Evolutionary conservation across 2,113 vertebrate species (phyloP), one percentile per base, ranked within the genome.

Genomic region (Equus przewalskii): DNA sequence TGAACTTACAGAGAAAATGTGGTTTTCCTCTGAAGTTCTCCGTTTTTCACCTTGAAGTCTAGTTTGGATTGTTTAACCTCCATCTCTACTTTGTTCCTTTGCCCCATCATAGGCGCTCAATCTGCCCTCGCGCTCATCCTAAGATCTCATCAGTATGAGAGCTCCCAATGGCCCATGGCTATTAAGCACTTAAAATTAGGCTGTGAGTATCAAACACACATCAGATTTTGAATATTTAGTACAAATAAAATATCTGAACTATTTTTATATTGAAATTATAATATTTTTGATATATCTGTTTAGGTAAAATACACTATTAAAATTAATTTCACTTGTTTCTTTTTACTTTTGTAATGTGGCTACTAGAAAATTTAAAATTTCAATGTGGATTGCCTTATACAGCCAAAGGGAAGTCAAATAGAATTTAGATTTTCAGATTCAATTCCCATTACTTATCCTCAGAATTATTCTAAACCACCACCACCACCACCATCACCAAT

Each of bases 351-450:
- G 44, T 33, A 36, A 18, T 85, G 13, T 13, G 1, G 15, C 33
- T 82, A 36, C 16, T 28, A 82, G 33, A 73, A 82, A 90, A 89
- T n/a, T 89, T 79, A 18, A 46, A 86, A 83, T 33, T 46, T 91
- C 30, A 24, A 69, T 33, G 21, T 65, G 91, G 83, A 13, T 70
- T 49, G 21, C 10, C 64, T 58, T 51, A 24, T 33, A 75, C 28
- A 70, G 41, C 41, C 30, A 5, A 54, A 10, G 10, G 46, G 14
- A 60, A 33, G 46, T 78, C 36, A 75, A 78, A 82, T 19, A 30
- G 80, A 81, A 85, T 95, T 69, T 76, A 91, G 22, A 87, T 70
- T 54, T 82, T 95, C 49, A 73, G 64, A 73, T 80, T 84, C 70
- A 44, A 69, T 94, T 84, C 26, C 26, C 36, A 9, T 49, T 58